Evolutionary conservation across 1,140 invertebrate genomes (phyloP).

Genomic region (Anadara kagoshimensis): DNA sequence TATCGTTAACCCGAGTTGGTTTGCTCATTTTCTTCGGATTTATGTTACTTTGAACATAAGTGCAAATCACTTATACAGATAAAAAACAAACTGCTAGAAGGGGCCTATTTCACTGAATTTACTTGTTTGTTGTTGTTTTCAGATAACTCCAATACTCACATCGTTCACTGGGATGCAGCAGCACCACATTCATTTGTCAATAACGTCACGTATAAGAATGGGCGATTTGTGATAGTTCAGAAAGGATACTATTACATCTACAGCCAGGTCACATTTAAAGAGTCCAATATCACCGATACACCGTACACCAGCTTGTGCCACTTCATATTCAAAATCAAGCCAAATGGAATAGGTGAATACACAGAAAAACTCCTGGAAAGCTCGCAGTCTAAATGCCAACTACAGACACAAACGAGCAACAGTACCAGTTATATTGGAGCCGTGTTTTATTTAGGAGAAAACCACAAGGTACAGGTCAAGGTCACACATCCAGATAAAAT

Average conservation of each 20-base stretch:
- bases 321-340: slow-evolving; percentile 4
- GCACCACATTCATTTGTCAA: slow-evolving; percentile 15
- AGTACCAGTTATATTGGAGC: slow-evolving; percentile 28
- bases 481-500: slow-evolving; percentile 13
- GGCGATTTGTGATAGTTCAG: slow-evolving; percentile 1
- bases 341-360: neutral
- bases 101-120: too few species aligned
- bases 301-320: slow-evolving; percentile 14
- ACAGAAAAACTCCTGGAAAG: slow-evolving; percentile 23
- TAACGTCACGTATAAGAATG: neutral
- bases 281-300: neutral
- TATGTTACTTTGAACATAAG: too few species aligned
- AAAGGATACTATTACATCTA: slow-evolving; percentile 29
- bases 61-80: too few species aligned
- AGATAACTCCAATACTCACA: neutral
- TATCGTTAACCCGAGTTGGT: too few species aligned
- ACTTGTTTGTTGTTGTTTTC: neutral
- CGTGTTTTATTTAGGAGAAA: slow-evolving; percentile 16
- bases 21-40: too few species aligned
- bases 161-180: slow-evolving; percentile 4
- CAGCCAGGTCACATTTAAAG: slow-evolving; percentile 16
- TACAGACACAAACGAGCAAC: neutral
- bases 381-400: slow-evolving; percentile 21
- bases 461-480: slow-evolving; percentile 2
- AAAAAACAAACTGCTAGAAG: too few species aligned